These are phyloP conservation scores for Catocala nupta DNA, from an alignment of 2,888 invertebrate species.

Conservation along the genomic window DNA sequence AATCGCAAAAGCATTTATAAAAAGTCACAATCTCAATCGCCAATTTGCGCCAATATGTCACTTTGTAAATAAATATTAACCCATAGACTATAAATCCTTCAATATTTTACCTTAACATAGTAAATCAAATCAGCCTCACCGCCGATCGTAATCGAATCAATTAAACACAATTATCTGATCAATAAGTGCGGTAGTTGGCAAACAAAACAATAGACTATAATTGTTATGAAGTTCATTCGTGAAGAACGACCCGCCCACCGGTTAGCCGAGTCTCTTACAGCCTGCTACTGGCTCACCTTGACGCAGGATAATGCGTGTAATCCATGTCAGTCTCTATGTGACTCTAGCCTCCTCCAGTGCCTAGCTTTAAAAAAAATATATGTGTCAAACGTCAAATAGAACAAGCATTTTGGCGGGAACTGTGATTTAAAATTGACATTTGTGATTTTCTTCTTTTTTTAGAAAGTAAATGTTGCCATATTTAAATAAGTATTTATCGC, in stretches of 20 bases:
- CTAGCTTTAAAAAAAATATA: conserved; percentile 37
- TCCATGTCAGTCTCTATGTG: conserved; percentile 60
- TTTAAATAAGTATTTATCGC: neutral
- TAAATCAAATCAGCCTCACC: conserved; percentile 31
- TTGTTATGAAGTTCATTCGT: conserved; percentile 64
- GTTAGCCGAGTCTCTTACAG: conserved; percentile 47
- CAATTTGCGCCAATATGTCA: neutral
- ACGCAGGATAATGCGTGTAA: conserved; percentile 60
- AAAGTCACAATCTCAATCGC: neutral
- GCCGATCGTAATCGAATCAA: conserved; percentile 41
- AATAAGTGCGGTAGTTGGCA: conserved; percentile 51
- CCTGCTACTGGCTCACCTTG: conserved; percentile 69
- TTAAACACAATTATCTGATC: conserved; percentile 27
- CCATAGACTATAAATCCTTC: conserved; percentile 2
- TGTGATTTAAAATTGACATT: conserved; percentile 1
- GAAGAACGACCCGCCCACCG: conserved; percentile 72
- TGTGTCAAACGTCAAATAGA: conserved; percentile 18
- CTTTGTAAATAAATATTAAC: too few species aligned
- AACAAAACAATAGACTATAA: conserved; percentile 67
- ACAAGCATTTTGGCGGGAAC: conserved; percentile 26
- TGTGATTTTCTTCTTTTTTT: conserved; percentile 7
- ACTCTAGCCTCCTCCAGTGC: conserved; percentile 49
- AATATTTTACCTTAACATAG: conserved; percentile 7
- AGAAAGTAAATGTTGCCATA: neutral
- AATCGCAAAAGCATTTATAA: too few species aligned